phyloP scores from a whole-genome alignment of 2,797 vertebrate species.

The Chloroceryle amazona region DNA sequence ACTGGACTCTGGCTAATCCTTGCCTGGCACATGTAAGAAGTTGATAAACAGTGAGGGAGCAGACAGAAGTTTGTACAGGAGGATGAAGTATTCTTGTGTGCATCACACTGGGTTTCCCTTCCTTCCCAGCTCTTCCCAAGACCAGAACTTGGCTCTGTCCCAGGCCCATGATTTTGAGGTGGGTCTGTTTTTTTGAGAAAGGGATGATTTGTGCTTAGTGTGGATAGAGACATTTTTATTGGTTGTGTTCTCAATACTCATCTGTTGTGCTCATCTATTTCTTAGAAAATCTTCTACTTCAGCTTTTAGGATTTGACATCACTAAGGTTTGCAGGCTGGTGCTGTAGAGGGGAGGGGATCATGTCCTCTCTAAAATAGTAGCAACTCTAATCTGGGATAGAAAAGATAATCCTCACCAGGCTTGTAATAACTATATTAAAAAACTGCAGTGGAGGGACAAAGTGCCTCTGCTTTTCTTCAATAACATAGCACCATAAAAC shows the following conservation, averaged over 20 bases:
- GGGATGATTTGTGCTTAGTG: not conserved
- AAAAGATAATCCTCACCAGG: constrained; percentile 14
- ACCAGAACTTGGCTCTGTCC: not conserved
- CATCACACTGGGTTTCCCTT: not conserved
- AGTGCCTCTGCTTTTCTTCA: not conserved
- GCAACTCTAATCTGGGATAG: not conserved
- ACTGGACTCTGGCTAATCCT: not conserved
- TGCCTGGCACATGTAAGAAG: not conserved
- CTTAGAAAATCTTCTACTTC: not conserved
- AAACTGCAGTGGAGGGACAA: not conserved
- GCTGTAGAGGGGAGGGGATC: not conserved
- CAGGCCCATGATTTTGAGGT: not conserved
- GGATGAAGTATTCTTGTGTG: not conserved
- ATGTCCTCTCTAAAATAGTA: not conserved
- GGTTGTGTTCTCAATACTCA: not conserved
- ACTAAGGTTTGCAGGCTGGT: not conserved
- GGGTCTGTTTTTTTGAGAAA: not conserved
- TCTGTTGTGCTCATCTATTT: not conserved
- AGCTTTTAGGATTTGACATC: not conserved
- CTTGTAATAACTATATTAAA: not conserved
- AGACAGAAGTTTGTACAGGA: not conserved
- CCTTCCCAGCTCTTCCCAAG: not conserved
- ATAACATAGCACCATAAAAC: not conserved
- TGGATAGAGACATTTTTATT: not conserved
- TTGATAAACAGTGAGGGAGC: not conserved